Evolutionary conservation across 1,140 invertebrate species (phyloP).

Genomic region (Teleogryllus occipitalis): DNA sequence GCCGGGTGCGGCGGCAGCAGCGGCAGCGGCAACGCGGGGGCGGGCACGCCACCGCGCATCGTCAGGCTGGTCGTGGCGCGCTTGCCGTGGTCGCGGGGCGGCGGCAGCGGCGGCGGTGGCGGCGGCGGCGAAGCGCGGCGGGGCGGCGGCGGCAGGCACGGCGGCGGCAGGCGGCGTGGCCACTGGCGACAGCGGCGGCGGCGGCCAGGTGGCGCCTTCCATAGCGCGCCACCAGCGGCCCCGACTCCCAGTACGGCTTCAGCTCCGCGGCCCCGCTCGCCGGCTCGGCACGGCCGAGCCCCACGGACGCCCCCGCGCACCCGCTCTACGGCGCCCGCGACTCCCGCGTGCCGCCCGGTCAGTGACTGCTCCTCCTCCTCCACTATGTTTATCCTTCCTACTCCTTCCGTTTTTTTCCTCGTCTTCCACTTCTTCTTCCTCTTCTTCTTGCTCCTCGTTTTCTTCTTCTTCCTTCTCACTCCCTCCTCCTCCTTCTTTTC

Average conservation of each 20-base stretch:
- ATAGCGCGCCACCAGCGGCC: conserved; percentile 38
- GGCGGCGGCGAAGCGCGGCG: conserved; percentile 17
- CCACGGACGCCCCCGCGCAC: neutral
- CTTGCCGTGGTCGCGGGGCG: conserved; percentile 42
- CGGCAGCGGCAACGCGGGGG: neutral
- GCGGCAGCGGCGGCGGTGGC: conserved; percentile 22
- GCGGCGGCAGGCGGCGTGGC: too few relatives aligned
- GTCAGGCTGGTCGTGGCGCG: conserved; percentile 51
- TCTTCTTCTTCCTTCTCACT: too few relatives aligned
- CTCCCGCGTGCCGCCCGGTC: conserved; percentile 39
- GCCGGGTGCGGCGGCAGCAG: conserved; percentile 12
- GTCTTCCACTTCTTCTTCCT: too few relatives aligned
- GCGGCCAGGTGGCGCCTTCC: neutral
- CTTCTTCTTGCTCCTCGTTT: too few relatives aligned
- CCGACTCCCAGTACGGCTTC: conserved; percentile 59
- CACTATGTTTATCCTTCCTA: too few relatives aligned
- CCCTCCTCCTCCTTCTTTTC: too few relatives aligned
- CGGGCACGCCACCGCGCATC: conserved; percentile 23
- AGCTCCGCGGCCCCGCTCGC: conserved; percentile 28
- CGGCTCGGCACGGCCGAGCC: conserved; percentile 26
- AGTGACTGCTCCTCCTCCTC: neutral
- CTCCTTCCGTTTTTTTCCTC: too few relatives aligned
- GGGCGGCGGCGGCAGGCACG: neutral
- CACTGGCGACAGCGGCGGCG: neutral
- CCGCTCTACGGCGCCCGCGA: conserved; percentile 43